phyloP scores from a whole-genome alignment of 2,113 vertebrate genomes.

The Dicerorhinus sumatrensis region DNA sequence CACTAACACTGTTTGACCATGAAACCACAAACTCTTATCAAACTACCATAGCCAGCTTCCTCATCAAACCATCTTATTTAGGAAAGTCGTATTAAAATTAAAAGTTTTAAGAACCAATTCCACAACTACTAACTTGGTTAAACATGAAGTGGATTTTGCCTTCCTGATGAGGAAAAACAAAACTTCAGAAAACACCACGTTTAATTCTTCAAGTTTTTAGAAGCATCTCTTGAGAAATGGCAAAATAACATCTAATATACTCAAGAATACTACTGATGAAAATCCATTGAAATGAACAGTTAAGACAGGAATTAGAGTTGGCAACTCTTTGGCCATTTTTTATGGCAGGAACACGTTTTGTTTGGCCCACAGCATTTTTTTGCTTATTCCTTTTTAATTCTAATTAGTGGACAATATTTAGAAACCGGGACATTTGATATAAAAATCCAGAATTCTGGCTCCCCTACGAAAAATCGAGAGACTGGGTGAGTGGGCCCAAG shows the following conservation, averaged over 20 bases:
- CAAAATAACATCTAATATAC: not conserved
- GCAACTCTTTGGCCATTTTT: not conserved
- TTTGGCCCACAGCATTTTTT: not conserved
- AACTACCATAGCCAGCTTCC: not conserved
- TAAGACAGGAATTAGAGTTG: not conserved
- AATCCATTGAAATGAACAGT: not conserved
- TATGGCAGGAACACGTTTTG: not conserved
- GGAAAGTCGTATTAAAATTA: not conserved
- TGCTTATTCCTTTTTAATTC: not conserved
- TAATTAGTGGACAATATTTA: not conserved
- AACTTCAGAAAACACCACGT: not conserved
- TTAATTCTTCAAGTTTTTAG: not conserved
- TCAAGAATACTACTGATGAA: not conserved
- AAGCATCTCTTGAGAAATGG: not conserved
- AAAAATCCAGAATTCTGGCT: slow-evolving; percentile 25
- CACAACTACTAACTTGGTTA: not conserved
- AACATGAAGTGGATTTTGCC: not conserved
- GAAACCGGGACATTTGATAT: not conserved
- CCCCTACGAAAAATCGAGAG: not conserved
- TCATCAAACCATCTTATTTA: slow-evolving; percentile 18
- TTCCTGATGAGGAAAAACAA: not conserved
- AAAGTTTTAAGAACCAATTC: not conserved
- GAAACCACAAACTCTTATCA: slow-evolving; percentile 30
- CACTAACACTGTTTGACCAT: not conserved
- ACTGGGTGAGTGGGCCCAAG: not conserved